These are phyloP conservation scores for Serranus cabrilla DNA, from an alignment of 2,797 vertebrate species.

Conservation along the genomic window DNA sequence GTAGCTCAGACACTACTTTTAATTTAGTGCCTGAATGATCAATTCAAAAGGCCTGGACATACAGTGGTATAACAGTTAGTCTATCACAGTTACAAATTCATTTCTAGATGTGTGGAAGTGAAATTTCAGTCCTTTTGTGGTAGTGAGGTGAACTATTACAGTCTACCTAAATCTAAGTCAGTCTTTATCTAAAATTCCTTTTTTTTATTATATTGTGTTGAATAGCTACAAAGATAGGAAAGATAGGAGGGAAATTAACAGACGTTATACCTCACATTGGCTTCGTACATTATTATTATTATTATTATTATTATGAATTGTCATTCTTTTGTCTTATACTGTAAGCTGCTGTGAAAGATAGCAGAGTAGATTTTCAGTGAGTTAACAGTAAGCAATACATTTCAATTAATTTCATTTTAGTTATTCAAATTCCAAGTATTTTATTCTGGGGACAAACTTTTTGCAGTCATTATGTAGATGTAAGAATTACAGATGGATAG, in stretches of 20 bases:
- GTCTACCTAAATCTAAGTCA: not conserved
- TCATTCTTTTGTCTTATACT: not conserved
- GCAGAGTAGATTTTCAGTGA: not conserved
- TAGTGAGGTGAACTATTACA: not conserved
- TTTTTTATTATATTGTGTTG: too few species aligned
- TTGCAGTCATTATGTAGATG: not conserved
- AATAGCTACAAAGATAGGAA: not conserved
- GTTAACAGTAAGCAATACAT: not conserved
- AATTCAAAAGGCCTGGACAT: not conserved
- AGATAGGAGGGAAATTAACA: not conserved
- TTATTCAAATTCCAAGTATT: not conserved
- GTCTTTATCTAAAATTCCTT: too few species aligned
- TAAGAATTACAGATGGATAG: not conserved
- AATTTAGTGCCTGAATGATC: not conserved
- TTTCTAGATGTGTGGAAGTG: not conserved
- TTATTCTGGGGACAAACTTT: not conserved
- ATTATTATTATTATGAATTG: not conserved
- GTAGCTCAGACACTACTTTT: not conserved
- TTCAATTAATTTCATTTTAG: not conserved
- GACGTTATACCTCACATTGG: not conserved
- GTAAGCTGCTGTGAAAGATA: not conserved
- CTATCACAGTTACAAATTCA: not conserved
- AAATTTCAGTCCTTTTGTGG: not conserved
- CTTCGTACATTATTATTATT: not conserved
- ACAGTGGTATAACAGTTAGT: not conserved